Percentiles rank a stretch among this genome's conserved stretches.
Evolutionary conservation across 1,140 invertebrate species (phyloP).

Genomic region (Hyles euphorbiae): DNA sequence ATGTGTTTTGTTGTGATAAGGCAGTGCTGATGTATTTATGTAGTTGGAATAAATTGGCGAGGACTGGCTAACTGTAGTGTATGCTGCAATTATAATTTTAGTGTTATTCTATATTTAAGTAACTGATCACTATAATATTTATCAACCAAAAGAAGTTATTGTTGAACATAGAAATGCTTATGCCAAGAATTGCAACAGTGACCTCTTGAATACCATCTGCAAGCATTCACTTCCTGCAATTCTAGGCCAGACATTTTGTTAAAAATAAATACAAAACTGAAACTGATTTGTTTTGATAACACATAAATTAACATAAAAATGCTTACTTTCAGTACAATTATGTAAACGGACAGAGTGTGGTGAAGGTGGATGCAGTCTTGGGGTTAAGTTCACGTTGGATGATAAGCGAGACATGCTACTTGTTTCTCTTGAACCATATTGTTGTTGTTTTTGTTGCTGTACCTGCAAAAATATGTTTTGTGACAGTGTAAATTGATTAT

Average conservation of each 20-base stretch:
- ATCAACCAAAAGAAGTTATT: too few relatives aligned
- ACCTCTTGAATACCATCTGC: too few relatives aligned
- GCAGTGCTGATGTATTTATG: conserved; percentile 62
- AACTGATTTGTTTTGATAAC: too few relatives aligned
- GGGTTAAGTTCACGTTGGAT: conserved; percentile 55
- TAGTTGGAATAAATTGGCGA: conserved; percentile 77
- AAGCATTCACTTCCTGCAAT: too few relatives aligned
- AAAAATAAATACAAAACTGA: too few relatives aligned
- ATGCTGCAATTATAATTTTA: conserved; percentile 46
- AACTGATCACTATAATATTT: too few relatives aligned
- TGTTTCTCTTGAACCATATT: conserved; percentile 62
- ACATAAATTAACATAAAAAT: neutral
- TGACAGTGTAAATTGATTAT: too few relatives aligned
- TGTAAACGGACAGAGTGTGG: conserved; percentile 59
- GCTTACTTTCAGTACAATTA: conserved; percentile 57
- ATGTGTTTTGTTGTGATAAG: conserved; percentile 74
- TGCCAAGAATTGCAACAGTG: too few relatives aligned
- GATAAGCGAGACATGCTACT: conserved; percentile 60
- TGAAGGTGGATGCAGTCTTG: conserved; percentile 55
- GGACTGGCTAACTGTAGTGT: conserved; percentile 72
- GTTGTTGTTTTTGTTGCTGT: conserved; percentile 66
- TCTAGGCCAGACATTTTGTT: too few relatives aligned
- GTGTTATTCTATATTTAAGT: too few relatives aligned
- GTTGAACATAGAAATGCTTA: too few relatives aligned
- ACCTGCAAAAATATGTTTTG: conserved; percentile 30